A percentile compares a stretch with the other conserved stretches of the same genome.
phyloP scores from a whole-genome alignment of 37 sponge, comb jelly and placozoan genomes.

The Cliona cf. orientalis region DNA sequence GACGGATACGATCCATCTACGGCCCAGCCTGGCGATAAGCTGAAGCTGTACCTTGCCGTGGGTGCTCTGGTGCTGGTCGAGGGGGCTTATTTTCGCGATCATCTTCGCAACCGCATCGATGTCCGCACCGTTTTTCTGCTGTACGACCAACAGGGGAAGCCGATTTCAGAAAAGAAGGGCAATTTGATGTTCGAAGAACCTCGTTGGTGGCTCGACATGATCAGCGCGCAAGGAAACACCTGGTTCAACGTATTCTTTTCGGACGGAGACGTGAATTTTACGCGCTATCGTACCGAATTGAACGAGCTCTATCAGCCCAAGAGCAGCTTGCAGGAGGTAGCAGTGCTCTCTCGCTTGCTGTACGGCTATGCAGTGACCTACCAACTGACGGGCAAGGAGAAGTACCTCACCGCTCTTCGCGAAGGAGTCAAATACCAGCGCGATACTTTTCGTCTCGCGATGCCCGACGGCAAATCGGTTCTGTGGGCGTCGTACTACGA shows the following conservation, averaged over 20 bases:
- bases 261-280: slow-evolving; percentile 15
- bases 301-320: slow-evolving; percentile 26
- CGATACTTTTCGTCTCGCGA: slow-evolving; percentile 2
- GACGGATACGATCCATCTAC: not conserved
- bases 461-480: slow-evolving; percentile 20
- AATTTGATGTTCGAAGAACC: slow-evolving; percentile 25
- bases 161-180: slow-evolving; percentile 11
- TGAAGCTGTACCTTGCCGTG: slow-evolving; percentile 8
- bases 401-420: slow-evolving; percentile 13
- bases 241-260: slow-evolving; percentile 23
- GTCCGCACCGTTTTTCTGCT: slow-evolving; percentile 21
- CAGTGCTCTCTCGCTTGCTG: slow-evolving; percentile 12
- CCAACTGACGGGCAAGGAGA: slow-evolving; percentile 15
- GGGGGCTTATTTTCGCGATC: slow-evolving; percentile 10
- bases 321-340: slow-evolving; percentile 8
- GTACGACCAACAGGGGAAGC: slow-evolving; percentile 14
- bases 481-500: slow-evolving; percentile 31
- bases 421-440: slow-evolving; percentile 24
- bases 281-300: slow-evolving; percentile 18
- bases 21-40: not conserved
- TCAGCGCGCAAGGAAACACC: slow-evolving; percentile 14
- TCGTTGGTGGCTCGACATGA: slow-evolving; percentile 21
- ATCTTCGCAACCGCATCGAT: not conserved
- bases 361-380: slow-evolving; percentile 34
- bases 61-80: slow-evolving; percentile 26